phyloP scores from a whole-genome alignment of 2,888 invertebrate genomes.

The Galeruca laticollis region DNA sequence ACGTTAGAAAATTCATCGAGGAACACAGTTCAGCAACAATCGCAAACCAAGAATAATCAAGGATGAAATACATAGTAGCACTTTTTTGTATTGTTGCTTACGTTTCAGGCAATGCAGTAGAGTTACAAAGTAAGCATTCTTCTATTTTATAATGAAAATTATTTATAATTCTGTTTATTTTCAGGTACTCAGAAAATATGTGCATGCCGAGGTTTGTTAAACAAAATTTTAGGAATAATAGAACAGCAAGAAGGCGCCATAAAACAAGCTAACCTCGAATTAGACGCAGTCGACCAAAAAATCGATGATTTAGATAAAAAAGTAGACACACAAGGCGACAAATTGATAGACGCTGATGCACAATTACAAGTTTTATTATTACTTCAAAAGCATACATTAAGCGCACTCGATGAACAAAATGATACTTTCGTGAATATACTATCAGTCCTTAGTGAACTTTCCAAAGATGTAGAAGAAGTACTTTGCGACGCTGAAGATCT shows the following conservation, averaged over 20 bases:
- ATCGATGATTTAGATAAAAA: not conserved
- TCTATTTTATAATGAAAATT: not conserved
- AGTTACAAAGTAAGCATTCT: constrained; percentile 12
- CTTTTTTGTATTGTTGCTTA: constrained; percentile 3
- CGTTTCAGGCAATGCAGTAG: not conserved
- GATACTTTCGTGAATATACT: not conserved
- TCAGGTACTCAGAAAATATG: not conserved
- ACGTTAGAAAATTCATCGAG: not conserved
- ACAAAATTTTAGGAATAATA: not conserved
- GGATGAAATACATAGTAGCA: constrained; percentile 9
- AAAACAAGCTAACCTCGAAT: not conserved
- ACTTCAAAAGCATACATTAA: not conserved
- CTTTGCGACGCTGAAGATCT: not conserved
- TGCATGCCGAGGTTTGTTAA: not conserved
- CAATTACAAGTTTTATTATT: not conserved
- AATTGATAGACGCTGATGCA: not conserved
- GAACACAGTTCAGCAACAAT: constrained; percentile 12
- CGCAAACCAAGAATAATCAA: not conserved
- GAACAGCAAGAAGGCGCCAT: not conserved
- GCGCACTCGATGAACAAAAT: not conserved
- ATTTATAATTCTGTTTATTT: not conserved
- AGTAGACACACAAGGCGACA: not conserved
- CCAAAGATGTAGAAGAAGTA: not conserved
- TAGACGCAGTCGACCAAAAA: not conserved
- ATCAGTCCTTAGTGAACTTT: not conserved